A percentile compares a stretch with the other conserved stretches of the same genome.
These are phyloP conservation scores for Meteorus colon DNA, from an alignment of 2,888 invertebrate genomes.

Conservation along the genomic window DNA sequence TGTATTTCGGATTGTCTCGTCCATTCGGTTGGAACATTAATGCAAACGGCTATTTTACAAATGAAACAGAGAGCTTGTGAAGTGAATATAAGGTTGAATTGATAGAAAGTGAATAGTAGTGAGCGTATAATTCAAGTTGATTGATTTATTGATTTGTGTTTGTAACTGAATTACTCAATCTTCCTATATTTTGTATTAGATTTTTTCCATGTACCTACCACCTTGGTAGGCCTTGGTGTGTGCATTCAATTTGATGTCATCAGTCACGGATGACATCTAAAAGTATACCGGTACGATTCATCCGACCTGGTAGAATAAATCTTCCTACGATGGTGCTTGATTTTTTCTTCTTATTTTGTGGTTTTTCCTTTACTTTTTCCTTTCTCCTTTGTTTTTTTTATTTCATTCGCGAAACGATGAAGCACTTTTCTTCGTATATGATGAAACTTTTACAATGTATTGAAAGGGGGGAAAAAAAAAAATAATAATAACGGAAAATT, in stretches of 20 bases:
- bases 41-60: too few species aligned
- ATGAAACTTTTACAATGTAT: neutral
- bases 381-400: neutral
- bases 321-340: neutral
- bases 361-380: neutral
- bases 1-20: too few species aligned
- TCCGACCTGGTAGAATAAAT: constrained; percentile 22
- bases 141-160: neutral
- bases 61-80: too few species aligned
- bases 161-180: neutral
- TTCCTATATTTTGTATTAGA: too few species aligned
- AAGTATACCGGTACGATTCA: constrained; percentile 11
- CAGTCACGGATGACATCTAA: constrained; percentile 16
- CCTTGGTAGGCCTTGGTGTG: constrained; percentile 1
- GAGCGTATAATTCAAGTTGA: neutral
- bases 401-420: neutral
- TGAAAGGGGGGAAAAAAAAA: neutral
- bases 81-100: too few species aligned
- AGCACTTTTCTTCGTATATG: neutral
- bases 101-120: too few species aligned
- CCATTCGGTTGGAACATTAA: too few species aligned
- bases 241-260: constrained; percentile 17
- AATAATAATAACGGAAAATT: neutral
- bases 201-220: too few species aligned
- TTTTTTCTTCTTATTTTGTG: neutral